Evolutionary conservation across 2,797 vertebrate genomes (phyloP).

Genomic region (Sphaeramia orbicularis): DNA sequence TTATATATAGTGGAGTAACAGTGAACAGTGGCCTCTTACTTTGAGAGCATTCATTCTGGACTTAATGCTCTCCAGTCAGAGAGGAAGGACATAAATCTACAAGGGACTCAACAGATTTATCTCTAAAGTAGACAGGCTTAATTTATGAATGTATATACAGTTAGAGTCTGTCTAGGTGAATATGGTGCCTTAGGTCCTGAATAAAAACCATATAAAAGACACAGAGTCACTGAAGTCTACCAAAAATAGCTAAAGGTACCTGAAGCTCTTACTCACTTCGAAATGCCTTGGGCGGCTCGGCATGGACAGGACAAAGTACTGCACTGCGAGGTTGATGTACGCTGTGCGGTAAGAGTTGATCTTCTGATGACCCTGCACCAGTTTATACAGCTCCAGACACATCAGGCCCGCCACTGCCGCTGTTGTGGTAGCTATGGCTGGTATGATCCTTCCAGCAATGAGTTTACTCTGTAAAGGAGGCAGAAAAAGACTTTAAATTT

Average conservation of each 20-base stretch:
- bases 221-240: conserved; percentile 4
- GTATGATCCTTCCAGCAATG: conserved; percentile 89
- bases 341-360: conserved; percentile 82
- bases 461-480: conserved; percentile 85
- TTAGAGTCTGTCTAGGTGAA: conserved; percentile 52
- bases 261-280: conserved; percentile 80
- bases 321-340: conserved; percentile 80
- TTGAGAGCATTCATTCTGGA: conserved; percentile 72
- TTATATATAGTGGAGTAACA: conserved; percentile 49
- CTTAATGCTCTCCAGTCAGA: conserved; percentile 58
- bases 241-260: conserved; percentile 13
- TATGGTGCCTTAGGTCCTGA: conserved; percentile 30
- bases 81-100: conserved; percentile 53
- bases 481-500: conserved; percentile 10
- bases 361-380: conserved; percentile 80
- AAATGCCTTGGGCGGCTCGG: conserved; percentile 69
- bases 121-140: conserved; percentile 57
- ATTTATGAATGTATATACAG: conserved; percentile 60
- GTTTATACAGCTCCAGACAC: conserved; percentile 91
- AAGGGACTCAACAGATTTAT: conserved; percentile 63
- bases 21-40: conserved; percentile 30
- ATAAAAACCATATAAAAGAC: conserved; percentile 12
- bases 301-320: conserved; percentile 67
- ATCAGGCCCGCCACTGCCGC: conserved; percentile 89
- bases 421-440: conserved; percentile 91